Percentiles rank a stretch among this genome's conserved stretches.
phyloP scores from a whole-genome alignment of 2,888 invertebrate genomes.

The Agonopterix alstromeriana region DNA sequence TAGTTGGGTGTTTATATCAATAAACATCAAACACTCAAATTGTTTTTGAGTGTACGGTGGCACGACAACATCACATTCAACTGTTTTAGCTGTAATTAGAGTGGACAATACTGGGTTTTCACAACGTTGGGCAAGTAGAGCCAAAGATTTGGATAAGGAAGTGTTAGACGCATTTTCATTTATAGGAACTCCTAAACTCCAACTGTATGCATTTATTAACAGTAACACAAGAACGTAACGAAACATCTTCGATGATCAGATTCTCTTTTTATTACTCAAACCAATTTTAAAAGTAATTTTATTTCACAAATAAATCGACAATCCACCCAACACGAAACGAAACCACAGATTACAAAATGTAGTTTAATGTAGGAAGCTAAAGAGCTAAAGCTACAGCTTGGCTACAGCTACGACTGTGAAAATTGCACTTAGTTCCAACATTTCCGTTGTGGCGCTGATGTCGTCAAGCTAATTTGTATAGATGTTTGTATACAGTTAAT shows the following conservation, averaged over 20 bases:
- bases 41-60: conserved; percentile 30
- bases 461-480: too few species aligned
- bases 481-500: too few species aligned
- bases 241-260: conserved; percentile 30
- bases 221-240: conserved; percentile 41
- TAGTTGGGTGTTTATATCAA: conserved; percentile 53
- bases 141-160: conserved; percentile 20
- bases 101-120: conserved; percentile 36
- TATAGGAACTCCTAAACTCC: conserved; percentile 34
- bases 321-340: background rate
- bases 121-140: conserved; percentile 35
- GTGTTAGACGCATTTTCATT: conserved; percentile 8
- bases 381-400: too few species aligned
- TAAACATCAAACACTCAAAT: conserved; percentile 55
- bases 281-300: too few species aligned
- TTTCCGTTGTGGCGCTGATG: too few species aligned
- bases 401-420: too few species aligned
- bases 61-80: conserved; percentile 32
- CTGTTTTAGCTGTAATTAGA: conserved; percentile 32
- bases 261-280: too few species aligned
- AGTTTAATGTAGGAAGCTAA: too few species aligned
- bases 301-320: background rate
- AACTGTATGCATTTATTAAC: conserved; percentile 41
- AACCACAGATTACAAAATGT: too few species aligned
- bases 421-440: too few species aligned